Evolutionary conservation across 1,140 invertebrate genomes (phyloP).

Genomic region (Drosophila rufa): DNA sequence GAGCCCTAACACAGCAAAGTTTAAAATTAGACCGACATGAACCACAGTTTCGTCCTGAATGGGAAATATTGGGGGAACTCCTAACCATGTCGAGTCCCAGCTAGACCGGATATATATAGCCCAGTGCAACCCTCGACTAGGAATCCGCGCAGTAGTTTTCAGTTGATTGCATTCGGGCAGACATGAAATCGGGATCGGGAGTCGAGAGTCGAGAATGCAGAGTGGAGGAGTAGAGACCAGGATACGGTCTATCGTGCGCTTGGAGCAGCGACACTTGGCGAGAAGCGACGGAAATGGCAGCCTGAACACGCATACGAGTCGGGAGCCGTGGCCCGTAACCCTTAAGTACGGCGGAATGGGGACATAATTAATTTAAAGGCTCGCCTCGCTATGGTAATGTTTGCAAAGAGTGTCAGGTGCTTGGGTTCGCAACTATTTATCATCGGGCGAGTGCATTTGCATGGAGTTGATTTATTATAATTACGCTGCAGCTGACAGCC

Average conservation of each 20-base stretch:
- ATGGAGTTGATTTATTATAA: conserved; percentile 81
- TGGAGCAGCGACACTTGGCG: conserved; percentile 28
- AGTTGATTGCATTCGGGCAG: conserved; percentile 49
- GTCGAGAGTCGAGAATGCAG: neutral
- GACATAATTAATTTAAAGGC: conserved; percentile 80
- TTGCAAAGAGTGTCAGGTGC: conserved; percentile 79
- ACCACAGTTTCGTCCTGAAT: conserved; percentile 1
- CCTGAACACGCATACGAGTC: conserved; percentile 30
- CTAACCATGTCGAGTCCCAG: neutral
- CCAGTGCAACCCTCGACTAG: conserved; percentile 9
- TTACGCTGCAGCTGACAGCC: conserved; percentile 76
- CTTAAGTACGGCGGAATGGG: neutral
- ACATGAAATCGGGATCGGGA: conserved; percentile 17
- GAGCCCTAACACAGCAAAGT: neutral
- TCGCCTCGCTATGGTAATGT: conserved; percentile 57
- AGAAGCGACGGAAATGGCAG: conserved; percentile 42
- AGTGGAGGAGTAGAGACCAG: conserved; percentile 8
- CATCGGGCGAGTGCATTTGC: conserved; percentile 72
- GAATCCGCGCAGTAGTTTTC: conserved; percentile 35
- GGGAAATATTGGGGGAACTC: neutral
- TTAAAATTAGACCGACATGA: conserved; percentile 2
- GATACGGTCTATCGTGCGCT: conserved; percentile 18
- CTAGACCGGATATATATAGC: conserved; percentile 21
- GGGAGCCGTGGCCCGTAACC: conserved; percentile 1
- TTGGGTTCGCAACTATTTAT: conserved; percentile 66